Base-by-base conservation (phyloP, 2,113 vertebrate species). In the Sitta europaea region DNA sequence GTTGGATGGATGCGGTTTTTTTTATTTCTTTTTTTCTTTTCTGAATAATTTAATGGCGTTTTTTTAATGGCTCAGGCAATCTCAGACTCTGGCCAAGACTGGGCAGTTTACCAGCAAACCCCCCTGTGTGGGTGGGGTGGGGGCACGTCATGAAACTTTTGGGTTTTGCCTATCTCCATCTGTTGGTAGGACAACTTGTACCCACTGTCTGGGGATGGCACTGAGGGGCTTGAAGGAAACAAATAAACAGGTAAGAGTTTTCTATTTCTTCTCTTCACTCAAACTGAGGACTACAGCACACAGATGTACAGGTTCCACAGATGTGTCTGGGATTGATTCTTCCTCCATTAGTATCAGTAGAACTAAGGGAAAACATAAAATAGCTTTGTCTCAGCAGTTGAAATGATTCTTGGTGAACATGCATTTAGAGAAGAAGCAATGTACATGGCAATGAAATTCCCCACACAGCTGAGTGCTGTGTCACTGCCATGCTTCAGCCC, bases 111-210 rank as follows among this genome's bases (percentile, higher is more conserved):
- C 48, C 89, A 75, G 40, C 68, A 55, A 63, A 25, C 36, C 45
- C 50, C 47, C 9, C 33, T 70, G 9, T 35, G 43, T 58, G 70
- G 61, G 70, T 61, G 54, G 77, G 62, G 12, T 76, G 47, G 59
- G 86, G 73, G 31, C 53, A 70, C 11, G 0, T 42, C 71, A 53
- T 10, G 0, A 94, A 87, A 80, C 38, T 62, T 89, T 75, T 70
- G 71, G 14, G 14, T 88, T 95, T 97, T 94, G 92, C 80, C 85
- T 63, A 22, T 95, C 88, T 93, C 90, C 93, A 90, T 96, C 93
- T 94, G 86, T 93, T 93, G 82, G 90, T 96, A 96, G 88, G 75
- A 92, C 68, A 96, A 86, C 95, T 96, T 96, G 92, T 96, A 96
- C 95, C 93, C 96, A 96, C 96, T 97, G 95, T 71, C 90, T 94